Evolutionary conservation across 2,797 vertebrate genomes (phyloP), one percentile per base, ranked within the genome.

Genomic region (Heliangelus exortis): DNA sequence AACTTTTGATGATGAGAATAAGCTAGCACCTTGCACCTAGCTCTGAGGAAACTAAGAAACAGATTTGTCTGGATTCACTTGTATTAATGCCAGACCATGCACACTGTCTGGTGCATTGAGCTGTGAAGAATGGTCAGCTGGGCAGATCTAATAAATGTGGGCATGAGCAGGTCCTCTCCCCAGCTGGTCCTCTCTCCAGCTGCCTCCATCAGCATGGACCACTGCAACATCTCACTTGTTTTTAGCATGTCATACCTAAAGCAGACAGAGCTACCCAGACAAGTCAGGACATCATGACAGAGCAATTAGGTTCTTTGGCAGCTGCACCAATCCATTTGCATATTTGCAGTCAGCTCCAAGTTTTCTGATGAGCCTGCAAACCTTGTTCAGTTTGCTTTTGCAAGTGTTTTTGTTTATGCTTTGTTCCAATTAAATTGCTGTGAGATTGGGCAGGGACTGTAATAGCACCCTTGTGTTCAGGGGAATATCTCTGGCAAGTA

Each of bases 331-430:
- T 0, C 34, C 14, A 83, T 93, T 93, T 94, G 74, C 72, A 59
- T 94, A 74, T 59, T 82, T 84, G 63, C 67, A 84, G 58, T 84
- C 79, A 83, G 86, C 71, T 61, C 23, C 75, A 59, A 9, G n/a
- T 53, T 94, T 94, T 90, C 77, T 90, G 90, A 93, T 94, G 73
- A 93, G 84, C 50, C 57, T 84, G 79, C 89, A 93, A 91, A 89
- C 75, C 47, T 94, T 86, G 33, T 75, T 87, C 71, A 54, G 83
- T 91, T 84, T 71, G 54, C 58, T 91, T 86, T 85, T 86, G 57
- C 39, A 80, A 90, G 81, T 90, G 84, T 84, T 92, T 95, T 84
- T 92, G 71, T 92, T 96, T 88, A 73, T 22, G 28, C 41, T 88
- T 91, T 84, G 74, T 78, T 91, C 80, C 85, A 92, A 55, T 89